Evolutionary conservation across 2,113 vertebrate genomes (phyloP).

Genomic region (Hyperoodon ampullatus): DNA sequence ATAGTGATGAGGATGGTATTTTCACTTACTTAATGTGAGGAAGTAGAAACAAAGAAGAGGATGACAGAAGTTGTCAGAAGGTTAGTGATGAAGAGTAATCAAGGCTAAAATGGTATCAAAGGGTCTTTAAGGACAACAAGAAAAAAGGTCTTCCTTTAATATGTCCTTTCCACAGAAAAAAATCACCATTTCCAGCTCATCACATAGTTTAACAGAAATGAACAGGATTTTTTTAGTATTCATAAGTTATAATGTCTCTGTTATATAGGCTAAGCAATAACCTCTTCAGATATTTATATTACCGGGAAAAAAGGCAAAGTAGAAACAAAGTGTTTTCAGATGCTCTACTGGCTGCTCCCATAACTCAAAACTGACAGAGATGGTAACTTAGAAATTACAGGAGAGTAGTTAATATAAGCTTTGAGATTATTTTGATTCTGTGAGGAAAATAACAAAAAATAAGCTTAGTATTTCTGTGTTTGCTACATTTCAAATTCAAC

Average conservation of each 20-base stretch:
- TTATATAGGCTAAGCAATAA: conserved; percentile 80
- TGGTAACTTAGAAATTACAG: conserved; percentile 14
- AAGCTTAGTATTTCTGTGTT: conserved; percentile 4
- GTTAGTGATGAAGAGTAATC: background rate
- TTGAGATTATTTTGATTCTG: conserved; percentile 23
- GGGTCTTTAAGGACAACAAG: background rate
- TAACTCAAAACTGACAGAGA: conserved; percentile 61
- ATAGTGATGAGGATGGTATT: background rate
- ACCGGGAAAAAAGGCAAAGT: conserved; percentile 48
- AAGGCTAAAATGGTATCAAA: background rate
- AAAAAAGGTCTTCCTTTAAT: conserved; percentile 67
- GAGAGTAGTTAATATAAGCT: background rate
- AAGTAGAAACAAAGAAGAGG: background rate
- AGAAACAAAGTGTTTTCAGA: conserved; percentile 73
- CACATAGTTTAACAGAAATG: conserved; percentile 71
- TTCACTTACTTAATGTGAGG: background rate
- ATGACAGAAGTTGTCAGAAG: background rate
- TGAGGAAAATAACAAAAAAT: conserved; percentile 37
- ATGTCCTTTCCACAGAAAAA: conserved; percentile 76
- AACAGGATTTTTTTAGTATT: conserved; percentile 70
- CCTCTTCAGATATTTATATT: conserved; percentile 81
- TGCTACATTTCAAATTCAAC: background rate
- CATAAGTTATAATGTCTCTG: conserved; percentile 81
- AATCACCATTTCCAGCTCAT: conserved; percentile 74
- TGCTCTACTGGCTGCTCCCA: conserved; percentile 30